A percentile compares a stretch with the other conserved stretches of the same genome.
Evolutionary conservation across 1,140 invertebrate genomes (phyloP).

Genomic region (Lasioglossum baleicum): DNA sequence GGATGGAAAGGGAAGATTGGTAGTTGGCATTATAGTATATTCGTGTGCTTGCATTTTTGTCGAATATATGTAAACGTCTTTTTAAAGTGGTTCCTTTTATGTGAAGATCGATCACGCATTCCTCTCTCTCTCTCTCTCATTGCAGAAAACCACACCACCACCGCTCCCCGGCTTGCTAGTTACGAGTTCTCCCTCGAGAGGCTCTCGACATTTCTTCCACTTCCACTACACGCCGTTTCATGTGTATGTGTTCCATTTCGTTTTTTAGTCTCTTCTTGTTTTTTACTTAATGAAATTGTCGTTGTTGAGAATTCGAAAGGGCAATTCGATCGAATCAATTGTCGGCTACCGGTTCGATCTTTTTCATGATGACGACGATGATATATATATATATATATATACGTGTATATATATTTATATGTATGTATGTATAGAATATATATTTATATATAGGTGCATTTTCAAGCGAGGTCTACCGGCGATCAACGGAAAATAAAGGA

Average conservation of each 20-base stretch:
- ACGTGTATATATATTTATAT: too few relatives aligned
- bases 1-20: constrained; percentile 23
- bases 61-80: constrained; percentile 16
- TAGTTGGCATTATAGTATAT: constrained; percentile 40
- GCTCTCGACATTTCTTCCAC: constrained; percentile 45
- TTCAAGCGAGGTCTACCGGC: constrained; percentile 28
- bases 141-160: constrained; percentile 52
- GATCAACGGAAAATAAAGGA: constrained; percentile 3
- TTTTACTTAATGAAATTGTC: not conserved
- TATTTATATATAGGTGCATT: constrained; percentile 34
- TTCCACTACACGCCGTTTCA: constrained; percentile 26
- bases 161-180: constrained; percentile 60
- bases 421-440: too few relatives aligned
- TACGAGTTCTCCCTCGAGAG: constrained; percentile 15
- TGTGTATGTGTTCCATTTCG: constrained; percentile 19
- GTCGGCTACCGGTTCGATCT: not conserved
- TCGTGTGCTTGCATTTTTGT: constrained; percentile 36
- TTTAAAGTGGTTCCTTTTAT: not conserved
- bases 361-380: not conserved
- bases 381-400: not conserved
- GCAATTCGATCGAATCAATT: not conserved
- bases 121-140: constrained; percentile 12
- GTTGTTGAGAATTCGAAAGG: constrained; percentile 31
- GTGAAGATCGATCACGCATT: constrained; percentile 14
- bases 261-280: not conserved